Conservation (phyloP, 1,140 invertebrate genomes). For the Ptiloglossa arizonensis region DNA sequence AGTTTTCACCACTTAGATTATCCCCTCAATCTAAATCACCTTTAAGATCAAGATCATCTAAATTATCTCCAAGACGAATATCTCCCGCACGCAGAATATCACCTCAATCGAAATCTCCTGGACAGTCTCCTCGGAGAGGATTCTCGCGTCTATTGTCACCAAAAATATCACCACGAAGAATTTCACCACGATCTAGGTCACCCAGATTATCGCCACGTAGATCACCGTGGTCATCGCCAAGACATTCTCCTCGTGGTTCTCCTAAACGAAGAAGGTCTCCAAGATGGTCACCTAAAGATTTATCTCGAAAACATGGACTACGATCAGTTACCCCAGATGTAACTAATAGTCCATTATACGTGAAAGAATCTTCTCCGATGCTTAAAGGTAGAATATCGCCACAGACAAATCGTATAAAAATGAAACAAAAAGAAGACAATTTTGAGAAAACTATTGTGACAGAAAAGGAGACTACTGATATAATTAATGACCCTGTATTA, state of each 20-base stretch:
- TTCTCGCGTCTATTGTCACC: slow-evolving; percentile 58
- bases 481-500: slow-evolving; percentile 70
- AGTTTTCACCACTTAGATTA: slow-evolving; percentile 50
- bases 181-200: slow-evolving; percentile 50
- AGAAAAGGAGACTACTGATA: slow-evolving; percentile 55
- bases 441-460: slow-evolving; percentile 33
- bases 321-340: slow-evolving; percentile 60
- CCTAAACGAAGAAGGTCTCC: slow-evolving; percentile 66
- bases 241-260: slow-evolving; percentile 66
- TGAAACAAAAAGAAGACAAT: slow-evolving; percentile 59
- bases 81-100: slow-evolving; percentile 48
- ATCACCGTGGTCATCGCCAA: slow-evolving; percentile 76
- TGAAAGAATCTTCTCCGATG: slow-evolving; percentile 51
- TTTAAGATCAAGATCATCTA: slow-evolving; percentile 58
- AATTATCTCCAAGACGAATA: slow-evolving; percentile 57
- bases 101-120: slow-evolving; percentile 62
- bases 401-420: slow-evolving; percentile 55
- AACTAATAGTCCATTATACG: slow-evolving; percentile 24
- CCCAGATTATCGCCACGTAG: slow-evolving; percentile 64
- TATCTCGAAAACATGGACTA: slow-evolving; percentile 53
- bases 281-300: slow-evolving; percentile 66
- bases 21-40: slow-evolving; percentile 55
- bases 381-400: slow-evolving; percentile 51
- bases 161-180: slow-evolving; percentile 60
- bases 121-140: slow-evolving; percentile 59